Base-by-base conservation (phyloP, 2,888 invertebrate genomes). In the Drosophila lutescens region DNA sequence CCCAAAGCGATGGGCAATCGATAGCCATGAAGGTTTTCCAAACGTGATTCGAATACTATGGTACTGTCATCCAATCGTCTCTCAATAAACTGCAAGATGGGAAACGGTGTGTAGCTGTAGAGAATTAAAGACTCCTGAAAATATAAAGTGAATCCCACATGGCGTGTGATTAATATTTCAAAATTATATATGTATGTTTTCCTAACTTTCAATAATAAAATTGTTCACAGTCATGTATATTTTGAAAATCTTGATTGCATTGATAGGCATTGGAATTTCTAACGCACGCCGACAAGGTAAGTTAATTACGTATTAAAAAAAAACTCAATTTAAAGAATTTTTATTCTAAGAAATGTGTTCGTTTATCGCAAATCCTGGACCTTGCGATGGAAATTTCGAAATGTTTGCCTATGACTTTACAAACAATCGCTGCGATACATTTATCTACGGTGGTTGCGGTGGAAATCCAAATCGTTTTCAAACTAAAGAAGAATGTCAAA, bases 91-190 rank as follows among this genome's bases (percentile, higher is more conserved):
- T 78, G 32, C 20, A 90, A 79, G 8, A 58, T 17, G 0, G 89
- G 89, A 47, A 90, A 87, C 0, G 79, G 76, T 0, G 76, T 78
- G 36, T 79, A 90, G 15, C 83, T 81, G 57, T 80, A 87, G 20
- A 84, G 62, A 0, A 63, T 67, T 3, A 13, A 49, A 0, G 87
- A 77, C 1, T 34, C 32, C 80, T 89, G 46, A 7, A 80, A 81
- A 15, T 32, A 32, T 34, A 0, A 32, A 4, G 43, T 2, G 20
- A 17, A 56, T n/a, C 20, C 12, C 26, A 61, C 20, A 12, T 26
- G 43, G 57, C 59, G 26, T 43, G 7, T 59, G 53, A 53, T 43
- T 53, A 36, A 38, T 13, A 43, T 10, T 20, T 30, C 20, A 50
- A 0, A 36, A 43, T 4, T 1, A 10, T 20, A 47, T 23, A 6